phyloP scores from a whole-genome alignment of 2,797 vertebrate species.

The Cyclura pinguis region DNA sequence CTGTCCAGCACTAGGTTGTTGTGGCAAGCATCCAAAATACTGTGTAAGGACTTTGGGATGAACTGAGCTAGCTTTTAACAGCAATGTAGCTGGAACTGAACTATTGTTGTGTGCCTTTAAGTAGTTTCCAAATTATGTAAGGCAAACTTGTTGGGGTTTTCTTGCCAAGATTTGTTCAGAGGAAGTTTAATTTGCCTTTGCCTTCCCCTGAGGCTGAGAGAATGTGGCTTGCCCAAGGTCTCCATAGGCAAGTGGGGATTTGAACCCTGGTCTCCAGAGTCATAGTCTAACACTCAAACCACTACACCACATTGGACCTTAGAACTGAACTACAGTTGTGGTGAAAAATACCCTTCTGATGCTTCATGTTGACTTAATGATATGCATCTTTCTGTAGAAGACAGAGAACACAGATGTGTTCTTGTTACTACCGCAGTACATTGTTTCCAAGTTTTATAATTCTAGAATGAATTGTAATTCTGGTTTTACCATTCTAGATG shows the following conservation, averaged over 20 bases:
- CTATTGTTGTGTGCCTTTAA: background rate
- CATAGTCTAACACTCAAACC: too few species aligned
- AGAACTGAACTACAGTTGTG: background rate
- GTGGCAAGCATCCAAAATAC: background rate
- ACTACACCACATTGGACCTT: too few species aligned
- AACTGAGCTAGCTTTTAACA: background rate
- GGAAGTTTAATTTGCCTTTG: too few species aligned
- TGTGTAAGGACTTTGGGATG: rapidly evolving
- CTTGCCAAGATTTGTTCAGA: too few species aligned
- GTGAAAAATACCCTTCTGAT: background rate
- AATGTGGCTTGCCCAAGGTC: too few species aligned
- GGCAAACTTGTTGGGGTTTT: too few species aligned
- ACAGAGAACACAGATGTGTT: too few species aligned
- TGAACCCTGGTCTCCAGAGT: too few species aligned
- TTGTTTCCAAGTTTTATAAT: background rate
- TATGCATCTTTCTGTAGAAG: background rate
- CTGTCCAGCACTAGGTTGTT: rapidly evolving
- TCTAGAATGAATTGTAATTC: background rate
- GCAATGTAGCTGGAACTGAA: background rate
- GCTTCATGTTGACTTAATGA: background rate
- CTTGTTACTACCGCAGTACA: background rate
- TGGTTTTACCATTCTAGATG: too few species aligned
- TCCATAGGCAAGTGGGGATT: too few species aligned
- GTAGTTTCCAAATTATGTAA: too few species aligned
- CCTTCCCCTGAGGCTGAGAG: too few species aligned